Conservation (phyloP, 2,888 invertebrate genomes). For the Imbricaverruca yamaguchii region DNA sequence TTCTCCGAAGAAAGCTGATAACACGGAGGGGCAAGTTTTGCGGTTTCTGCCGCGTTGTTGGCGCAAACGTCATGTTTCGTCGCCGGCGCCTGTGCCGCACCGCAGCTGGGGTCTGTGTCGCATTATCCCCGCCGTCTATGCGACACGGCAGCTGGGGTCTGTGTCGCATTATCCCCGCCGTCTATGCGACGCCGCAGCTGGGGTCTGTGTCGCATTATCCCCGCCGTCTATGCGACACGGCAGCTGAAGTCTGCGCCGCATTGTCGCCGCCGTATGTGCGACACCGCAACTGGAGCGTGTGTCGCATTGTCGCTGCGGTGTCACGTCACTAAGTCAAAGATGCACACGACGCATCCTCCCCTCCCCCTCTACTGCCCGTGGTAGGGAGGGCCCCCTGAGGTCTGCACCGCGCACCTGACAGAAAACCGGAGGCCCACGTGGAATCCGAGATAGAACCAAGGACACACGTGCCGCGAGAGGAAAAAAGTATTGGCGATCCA, state of each 20-base stretch:
- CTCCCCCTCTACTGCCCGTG: no score
- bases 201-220: not conserved
- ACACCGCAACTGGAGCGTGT: not conserved
- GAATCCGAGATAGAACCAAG: no score
- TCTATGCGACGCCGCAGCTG: not conserved
- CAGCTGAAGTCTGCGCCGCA: not conserved
- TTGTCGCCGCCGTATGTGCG: not conserved
- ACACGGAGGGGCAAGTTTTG: not conserved
- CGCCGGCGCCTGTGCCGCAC: not conserved
- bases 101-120: not conserved
- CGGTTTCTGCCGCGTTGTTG: not conserved
- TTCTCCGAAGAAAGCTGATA: not conserved
- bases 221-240: not conserved
- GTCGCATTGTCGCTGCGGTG: not conserved
- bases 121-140: not conserved
- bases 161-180: not conserved
- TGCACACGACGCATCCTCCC: not conserved
- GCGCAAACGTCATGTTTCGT: not conserved
- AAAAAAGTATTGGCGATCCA: no score
- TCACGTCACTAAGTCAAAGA: not conserved
- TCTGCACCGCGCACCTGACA: no score
- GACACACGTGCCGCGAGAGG: no score
- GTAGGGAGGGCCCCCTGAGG: no score
- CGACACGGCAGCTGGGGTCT: not conserved
- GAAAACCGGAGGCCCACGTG: no score